Percentiles rank a stretch among this genome's conserved stretches.
phyloP scores from a whole-genome alignment of 2,113 vertebrate species.

The Zapornia atra region DNA sequence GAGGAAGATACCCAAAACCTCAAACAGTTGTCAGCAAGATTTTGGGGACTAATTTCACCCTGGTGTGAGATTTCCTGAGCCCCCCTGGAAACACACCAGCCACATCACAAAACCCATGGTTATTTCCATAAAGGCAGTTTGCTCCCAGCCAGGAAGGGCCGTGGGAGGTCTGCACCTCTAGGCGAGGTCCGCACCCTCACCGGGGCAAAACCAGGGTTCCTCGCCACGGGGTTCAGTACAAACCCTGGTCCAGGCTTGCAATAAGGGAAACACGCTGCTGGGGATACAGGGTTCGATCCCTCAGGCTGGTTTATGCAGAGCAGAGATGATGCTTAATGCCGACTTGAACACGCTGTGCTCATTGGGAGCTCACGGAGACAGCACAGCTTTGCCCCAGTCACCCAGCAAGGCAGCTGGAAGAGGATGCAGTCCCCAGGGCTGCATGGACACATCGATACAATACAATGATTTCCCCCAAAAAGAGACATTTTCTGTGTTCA shows the following conservation, averaged over 20 bases:
- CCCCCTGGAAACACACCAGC: background rate
- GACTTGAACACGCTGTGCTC: accelerated
- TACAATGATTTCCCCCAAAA: background rate
- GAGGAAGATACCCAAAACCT: background rate
- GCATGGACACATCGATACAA: background rate
- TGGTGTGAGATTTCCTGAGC: background rate
- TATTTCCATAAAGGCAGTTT: accelerated
- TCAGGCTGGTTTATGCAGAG: background rate
- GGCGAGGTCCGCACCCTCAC: accelerated
- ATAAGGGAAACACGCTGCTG: background rate
- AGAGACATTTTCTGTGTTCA: background rate
- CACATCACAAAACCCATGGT: accelerated
- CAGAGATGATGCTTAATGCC: background rate
- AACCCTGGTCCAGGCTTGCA: background rate
- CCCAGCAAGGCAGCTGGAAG: background rate
- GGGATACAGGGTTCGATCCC: no score
- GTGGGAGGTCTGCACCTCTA: accelerated
- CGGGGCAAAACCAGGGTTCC: no score
- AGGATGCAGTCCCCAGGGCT: no score
- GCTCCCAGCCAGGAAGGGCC: accelerated
- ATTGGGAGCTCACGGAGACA: background rate
- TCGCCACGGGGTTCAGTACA: background rate
- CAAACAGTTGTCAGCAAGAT: background rate
- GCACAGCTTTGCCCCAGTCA: background rate
- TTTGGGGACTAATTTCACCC: background rate